These are phyloP conservation scores for Thyatira batis DNA, from an alignment of 2,888 invertebrate genomes.

Conservation along the genomic window DNA sequence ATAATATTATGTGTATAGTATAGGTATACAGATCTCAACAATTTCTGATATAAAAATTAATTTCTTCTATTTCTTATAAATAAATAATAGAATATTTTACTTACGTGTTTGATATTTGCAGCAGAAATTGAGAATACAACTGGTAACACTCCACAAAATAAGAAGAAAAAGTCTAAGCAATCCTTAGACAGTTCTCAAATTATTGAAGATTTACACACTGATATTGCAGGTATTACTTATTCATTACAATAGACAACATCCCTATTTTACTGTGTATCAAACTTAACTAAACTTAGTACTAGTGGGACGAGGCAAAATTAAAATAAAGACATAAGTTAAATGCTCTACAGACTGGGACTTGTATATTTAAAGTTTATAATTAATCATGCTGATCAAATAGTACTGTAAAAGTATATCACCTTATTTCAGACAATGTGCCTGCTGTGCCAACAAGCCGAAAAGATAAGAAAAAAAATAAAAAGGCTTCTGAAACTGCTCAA, in stretches of 20 bases:
- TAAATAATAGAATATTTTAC: too few relatives aligned
- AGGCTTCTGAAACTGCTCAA: constrained; percentile 6
- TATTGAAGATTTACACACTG: not conserved
- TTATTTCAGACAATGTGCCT: not conserved
- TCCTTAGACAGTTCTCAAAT: not conserved
- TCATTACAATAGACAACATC: too few relatives aligned
- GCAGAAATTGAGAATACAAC: not conserved
- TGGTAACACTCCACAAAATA: not conserved
- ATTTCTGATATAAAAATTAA: too few relatives aligned
- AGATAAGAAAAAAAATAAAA: constrained; percentile 7
- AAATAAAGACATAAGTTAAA: too few relatives aligned
- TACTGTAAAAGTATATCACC: not conserved
- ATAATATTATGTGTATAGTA: not conserved
- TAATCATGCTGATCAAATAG: not conserved
- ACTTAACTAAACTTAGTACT: too few relatives aligned
- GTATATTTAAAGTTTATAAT: not conserved
- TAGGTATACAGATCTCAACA: too few relatives aligned
- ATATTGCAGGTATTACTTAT: not conserved
- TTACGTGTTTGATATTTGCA: not conserved
- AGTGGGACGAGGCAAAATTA: too few relatives aligned
- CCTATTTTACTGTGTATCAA: too few relatives aligned
- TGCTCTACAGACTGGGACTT: too few relatives aligned
- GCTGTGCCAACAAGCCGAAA: not conserved
- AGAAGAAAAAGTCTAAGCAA: not conserved
- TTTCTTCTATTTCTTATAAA: too few relatives aligned